Evolutionary conservation across 2,888 invertebrate species (phyloP).

Genomic region (Drosophila quinaria): DNA sequence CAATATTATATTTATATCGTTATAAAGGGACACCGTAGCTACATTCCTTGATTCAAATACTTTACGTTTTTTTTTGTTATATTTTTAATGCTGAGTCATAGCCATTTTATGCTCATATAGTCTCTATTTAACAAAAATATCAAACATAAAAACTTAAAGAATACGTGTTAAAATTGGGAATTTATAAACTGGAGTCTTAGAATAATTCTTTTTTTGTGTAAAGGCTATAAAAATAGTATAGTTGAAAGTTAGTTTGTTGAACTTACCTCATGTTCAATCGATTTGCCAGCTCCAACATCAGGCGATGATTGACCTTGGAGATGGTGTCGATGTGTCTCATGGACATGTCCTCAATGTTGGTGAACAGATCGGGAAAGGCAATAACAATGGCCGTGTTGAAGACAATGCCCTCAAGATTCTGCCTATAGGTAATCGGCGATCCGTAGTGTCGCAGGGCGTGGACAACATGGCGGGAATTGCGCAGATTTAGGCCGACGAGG

Average conservation of each 20-base stretch:
- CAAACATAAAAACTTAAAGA: too few relatives aligned
- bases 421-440: slow-evolving; percentile 79
- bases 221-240: too few relatives aligned
- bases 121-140: too few relatives aligned
- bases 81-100: too few relatives aligned
- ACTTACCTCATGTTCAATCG: slow-evolving; percentile 85
- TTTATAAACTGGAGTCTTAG: too few relatives aligned
- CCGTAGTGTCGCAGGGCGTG: slow-evolving; percentile 70
- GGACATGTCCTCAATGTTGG: slow-evolving; percentile 83
- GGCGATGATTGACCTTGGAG: slow-evolving; percentile 85
- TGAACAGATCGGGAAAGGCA: slow-evolving; percentile 84
- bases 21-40: too few relatives aligned
- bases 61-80: too few relatives aligned
- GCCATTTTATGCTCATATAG: too few relatives aligned
- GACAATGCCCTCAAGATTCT: slow-evolving; percentile 82
- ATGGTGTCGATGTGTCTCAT: slow-evolving; percentile 85
- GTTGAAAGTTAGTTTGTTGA: too few relatives aligned
- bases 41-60: too few relatives aligned
- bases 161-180: too few relatives aligned
- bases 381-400: slow-evolving; percentile 84
- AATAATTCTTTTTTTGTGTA: not conserved
- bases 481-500: slow-evolving; percentile 55
- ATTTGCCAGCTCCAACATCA: slow-evolving; percentile 83
- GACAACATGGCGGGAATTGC: slow-evolving; percentile 46
- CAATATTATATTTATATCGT: too few relatives aligned